Base-by-base conservation (phyloP, 1,140 invertebrate species). In the Stratiolaelaps scimitus region DNA sequence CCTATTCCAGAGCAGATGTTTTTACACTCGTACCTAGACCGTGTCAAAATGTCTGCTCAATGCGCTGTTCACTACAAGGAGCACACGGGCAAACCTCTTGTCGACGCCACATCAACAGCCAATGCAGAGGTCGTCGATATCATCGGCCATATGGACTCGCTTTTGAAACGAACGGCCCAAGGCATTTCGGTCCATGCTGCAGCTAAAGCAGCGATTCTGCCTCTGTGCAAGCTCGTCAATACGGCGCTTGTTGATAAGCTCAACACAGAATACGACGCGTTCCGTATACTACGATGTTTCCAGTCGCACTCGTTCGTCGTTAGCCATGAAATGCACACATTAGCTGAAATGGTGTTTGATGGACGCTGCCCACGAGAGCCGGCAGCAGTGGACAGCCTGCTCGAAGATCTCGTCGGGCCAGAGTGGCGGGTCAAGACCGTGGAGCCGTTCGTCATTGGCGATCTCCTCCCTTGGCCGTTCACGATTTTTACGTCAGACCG, bases 1-100 rank as follows among this genome's bases (percentile, higher is more conserved):
- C 53, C 53, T 26, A 60, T 60, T 26, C 53, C 53, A 34, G 53
- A 60, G 23, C 17, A 60, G 26, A 60, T 60, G 53, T 60, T 60
- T 23, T 10, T 60, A 23, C 53, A 60, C 34, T 60, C 53, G 15
- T 60, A 60, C 10, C 20, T 60, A 1, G 34, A 34, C 10, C 26
- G 53, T 29, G 53, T 60, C 26, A 60, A 60, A 60, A 60, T 23
- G 53, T 60, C 53, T 1, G 53, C 53, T 26, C 53, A 60, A 23
- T 60, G 53, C 23, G 53, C 53, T 17, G 26, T 20, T 10, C 53
- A 60, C 23, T 60, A 60, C 34, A 60, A 60, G 10, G 53, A 60
- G 20, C 26, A 60, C 53, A 60, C 53, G 1, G 53, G 53, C 13
- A 60, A 60, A 26, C 53, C 53, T 26, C 23, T 60, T 17, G 53